These are phyloP conservation scores for Drosophila tsacasi DNA, from an alignment of 1,140 invertebrate genomes.

Conservation along the genomic window DNA sequence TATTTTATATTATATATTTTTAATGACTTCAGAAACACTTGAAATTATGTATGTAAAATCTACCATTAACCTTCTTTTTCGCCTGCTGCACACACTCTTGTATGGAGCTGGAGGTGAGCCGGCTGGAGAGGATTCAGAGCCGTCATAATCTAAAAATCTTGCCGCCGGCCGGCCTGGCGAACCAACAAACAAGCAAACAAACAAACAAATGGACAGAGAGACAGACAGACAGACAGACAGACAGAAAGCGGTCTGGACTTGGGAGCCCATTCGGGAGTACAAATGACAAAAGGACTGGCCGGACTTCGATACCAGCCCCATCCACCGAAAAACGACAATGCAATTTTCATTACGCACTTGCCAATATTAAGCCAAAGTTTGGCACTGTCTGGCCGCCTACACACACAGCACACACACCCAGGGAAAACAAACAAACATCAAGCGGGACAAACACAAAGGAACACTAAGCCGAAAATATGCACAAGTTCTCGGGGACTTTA, in stretches of 20 bases:
- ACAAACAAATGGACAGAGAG: conserved; percentile 2
- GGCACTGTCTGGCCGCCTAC: conserved; percentile 43
- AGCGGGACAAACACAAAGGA: conserved; percentile 15
- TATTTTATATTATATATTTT: no score
- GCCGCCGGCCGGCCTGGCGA: conserved; percentile 50
- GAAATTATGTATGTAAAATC: neutral
- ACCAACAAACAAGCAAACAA: conserved; percentile 30
- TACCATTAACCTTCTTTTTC: neutral
- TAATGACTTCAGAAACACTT: neutral
- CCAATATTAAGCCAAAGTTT: conserved; percentile 67
- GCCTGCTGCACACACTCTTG: neutral
- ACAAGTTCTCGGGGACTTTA: neutral
- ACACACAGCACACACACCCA: neutral
- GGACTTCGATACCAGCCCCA: conserved; percentile 1
- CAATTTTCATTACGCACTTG: conserved; percentile 76
- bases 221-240: conserved; percentile 19
- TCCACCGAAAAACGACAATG: conserved; percentile 58
- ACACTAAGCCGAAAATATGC: conserved; percentile 14
- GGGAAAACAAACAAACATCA: conserved; percentile 15
- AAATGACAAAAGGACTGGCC: conserved; percentile 53
- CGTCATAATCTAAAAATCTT: conserved; percentile 77
- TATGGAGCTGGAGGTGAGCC: conserved; percentile 2
- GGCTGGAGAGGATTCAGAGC: conserved; percentile 42
- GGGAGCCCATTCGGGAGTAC: conserved; percentile 22
- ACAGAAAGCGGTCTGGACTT: conserved; percentile 36